Conservation (phyloP, 2,888 invertebrate species). For the Petrophora chlorosata region DNA sequence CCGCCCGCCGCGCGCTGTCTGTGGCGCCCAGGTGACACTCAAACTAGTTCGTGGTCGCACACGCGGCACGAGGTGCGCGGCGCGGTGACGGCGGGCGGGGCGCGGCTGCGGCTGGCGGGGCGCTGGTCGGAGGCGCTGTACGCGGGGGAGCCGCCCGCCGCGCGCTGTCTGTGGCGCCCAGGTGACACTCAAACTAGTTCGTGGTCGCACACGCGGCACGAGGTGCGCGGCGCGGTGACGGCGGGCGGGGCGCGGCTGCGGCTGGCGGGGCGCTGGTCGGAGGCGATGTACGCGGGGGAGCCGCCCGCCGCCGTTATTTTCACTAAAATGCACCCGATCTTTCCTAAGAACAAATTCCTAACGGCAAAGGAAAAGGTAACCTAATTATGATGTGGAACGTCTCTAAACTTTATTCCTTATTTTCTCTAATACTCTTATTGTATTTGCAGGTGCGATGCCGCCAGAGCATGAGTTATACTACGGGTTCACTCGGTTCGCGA, state of each 20-base stretch:
- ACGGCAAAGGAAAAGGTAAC: too few relatives aligned
- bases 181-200: slow-evolving; percentile 46
- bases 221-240: slow-evolving; percentile 86
- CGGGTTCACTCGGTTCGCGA: slow-evolving; percentile 93
- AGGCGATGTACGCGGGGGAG: slow-evolving; percentile 89
- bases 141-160: slow-evolving; percentile 88
- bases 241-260: slow-evolving; percentile 81
- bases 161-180: too few relatives aligned
- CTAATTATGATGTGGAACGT: slow-evolving; percentile 84
- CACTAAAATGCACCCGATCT: too few relatives aligned
- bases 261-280: slow-evolving; percentile 92
- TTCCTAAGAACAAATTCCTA: too few relatives aligned
- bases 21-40: slow-evolving; percentile 78
- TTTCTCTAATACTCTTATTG: too few relatives aligned
- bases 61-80: slow-evolving; percentile 81
- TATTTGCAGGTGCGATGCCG: slow-evolving; percentile 91
- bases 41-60: slow-evolving; percentile 41
- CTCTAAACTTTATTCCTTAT: background rate
- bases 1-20: slow-evolving; percentile 88
- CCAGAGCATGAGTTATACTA: slow-evolving; percentile 91
- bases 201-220: slow-evolving; percentile 36
- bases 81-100: slow-evolving; percentile 83
- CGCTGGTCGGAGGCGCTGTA: slow-evolving; percentile 93
- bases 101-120: slow-evolving; percentile 86
- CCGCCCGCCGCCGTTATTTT: slow-evolving; percentile 88